These are phyloP conservation scores for Caenorhabditis uteleia DNA, from an alignment of 2,888 invertebrate genomes.

Conservation along the genomic window DNA sequence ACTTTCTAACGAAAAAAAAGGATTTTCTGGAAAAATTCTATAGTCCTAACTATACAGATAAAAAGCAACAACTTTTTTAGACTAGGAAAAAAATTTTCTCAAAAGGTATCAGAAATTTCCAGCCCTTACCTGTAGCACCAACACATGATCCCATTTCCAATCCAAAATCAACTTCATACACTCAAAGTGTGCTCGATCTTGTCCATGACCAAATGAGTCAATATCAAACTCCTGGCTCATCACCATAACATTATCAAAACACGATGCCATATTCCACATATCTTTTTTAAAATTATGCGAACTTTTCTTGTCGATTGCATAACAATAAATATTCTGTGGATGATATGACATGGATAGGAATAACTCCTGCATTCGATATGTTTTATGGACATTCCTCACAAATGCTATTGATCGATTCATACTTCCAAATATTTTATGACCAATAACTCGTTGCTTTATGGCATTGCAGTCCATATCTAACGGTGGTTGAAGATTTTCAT, in stretches of 20 bases:
- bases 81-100: background rate
- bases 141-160: slow-evolving; percentile 25
- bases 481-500: too few species aligned
- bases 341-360: slow-evolving; percentile 25
- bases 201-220: slow-evolving; percentile 17
- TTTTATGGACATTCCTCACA: slow-evolving; percentile 20
- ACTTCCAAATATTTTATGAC: too few species aligned
- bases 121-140: slow-evolving; percentile 16
- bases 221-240: slow-evolving; percentile 19
- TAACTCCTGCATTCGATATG: slow-evolving; percentile 32
- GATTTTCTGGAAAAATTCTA: too few species aligned
- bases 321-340: slow-evolving; percentile 31
- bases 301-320: slow-evolving; percentile 19
- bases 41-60: too few species aligned
- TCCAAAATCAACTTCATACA: slow-evolving; percentile 18
- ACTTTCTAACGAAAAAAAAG: too few species aligned
- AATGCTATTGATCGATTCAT: slow-evolving; percentile 33
- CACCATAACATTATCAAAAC: slow-evolving; percentile 22
- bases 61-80: too few species aligned
- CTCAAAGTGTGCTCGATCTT: slow-evolving; percentile 33
- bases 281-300: slow-evolving; percentile 10
- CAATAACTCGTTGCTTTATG: too few species aligned
- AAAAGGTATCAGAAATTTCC: too few species aligned
- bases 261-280: slow-evolving; percentile 13
- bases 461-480: too few species aligned